A percentile compares a stretch with the other conserved stretches of the same genome.
phyloP scores from a whole-genome alignment of 2,113 vertebrate genomes.

The Desmodus rotundus region DNA sequence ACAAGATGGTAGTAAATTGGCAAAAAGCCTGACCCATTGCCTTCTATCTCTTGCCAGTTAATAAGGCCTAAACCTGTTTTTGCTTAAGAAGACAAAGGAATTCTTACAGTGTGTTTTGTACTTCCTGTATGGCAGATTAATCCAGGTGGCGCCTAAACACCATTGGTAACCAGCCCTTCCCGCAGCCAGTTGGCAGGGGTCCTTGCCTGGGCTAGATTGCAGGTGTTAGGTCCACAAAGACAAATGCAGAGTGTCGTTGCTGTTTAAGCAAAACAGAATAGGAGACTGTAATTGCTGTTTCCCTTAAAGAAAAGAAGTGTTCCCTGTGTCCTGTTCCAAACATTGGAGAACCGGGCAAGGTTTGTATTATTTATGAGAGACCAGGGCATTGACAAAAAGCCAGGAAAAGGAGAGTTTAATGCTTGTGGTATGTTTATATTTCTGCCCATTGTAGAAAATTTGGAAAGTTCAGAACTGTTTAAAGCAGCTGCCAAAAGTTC shows the following conservation, averaged over 20 bases:
- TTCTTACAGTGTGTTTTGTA: constrained; percentile 22
- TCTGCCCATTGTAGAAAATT: constrained; percentile 37
- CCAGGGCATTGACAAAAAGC: constrained; percentile 11
- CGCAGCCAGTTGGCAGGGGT: background rate
- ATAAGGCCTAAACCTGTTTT: background rate
- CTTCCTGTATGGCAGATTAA: constrained; percentile 28
- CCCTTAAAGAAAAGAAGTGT: background rate
- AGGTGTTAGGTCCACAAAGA: constrained; percentile 12
- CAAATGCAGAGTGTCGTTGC: constrained; percentile 11
- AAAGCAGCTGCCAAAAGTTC: constrained; percentile 9
- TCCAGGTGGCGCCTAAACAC: background rate
- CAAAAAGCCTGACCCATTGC: background rate
- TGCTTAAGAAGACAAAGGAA: constrained; percentile 41
- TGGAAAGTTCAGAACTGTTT: constrained; percentile 42
- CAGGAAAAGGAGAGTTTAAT: constrained; percentile 30
- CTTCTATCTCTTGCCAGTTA: constrained; percentile 22
- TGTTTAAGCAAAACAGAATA: constrained; percentile 10
- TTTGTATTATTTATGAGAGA: constrained; percentile 40
- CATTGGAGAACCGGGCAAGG: background rate
- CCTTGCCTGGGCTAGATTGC: background rate
- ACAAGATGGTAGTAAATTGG: background rate
- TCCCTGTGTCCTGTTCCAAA: background rate
- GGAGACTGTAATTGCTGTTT: background rate
- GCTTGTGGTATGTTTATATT: constrained; percentile 32
- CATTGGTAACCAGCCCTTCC: constrained; percentile 24